Percentiles rank a stretch among this genome's conserved stretches.
Evolutionary conservation across 2,797 vertebrate genomes (phyloP).

Genomic region (Hoplostethus atlanticus): DNA sequence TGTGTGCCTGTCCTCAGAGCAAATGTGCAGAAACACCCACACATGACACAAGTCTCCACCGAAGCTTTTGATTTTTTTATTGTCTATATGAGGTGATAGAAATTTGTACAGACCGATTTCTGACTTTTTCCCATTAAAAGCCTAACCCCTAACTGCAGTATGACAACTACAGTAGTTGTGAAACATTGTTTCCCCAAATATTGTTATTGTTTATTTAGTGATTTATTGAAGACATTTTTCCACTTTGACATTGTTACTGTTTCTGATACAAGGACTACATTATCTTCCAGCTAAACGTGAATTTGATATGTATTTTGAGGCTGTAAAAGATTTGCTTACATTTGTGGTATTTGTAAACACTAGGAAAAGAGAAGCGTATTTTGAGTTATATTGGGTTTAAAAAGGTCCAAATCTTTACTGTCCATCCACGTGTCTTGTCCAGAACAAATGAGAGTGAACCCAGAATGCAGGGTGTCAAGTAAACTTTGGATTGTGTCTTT

Average conservation of each 20-base stretch:
- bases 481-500: slow-evolving; percentile 1
- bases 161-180: background rate
- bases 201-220: background rate
- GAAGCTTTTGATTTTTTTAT: background rate
- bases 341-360: background rate
- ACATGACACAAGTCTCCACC: slow-evolving; percentile 9
- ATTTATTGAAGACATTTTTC: background rate
- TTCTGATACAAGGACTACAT: background rate
- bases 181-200: background rate
- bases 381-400: background rate
- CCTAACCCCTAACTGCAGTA: background rate
- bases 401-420: background rate
- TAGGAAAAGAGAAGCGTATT: background rate
- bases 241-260: background rate
- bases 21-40: slow-evolving; percentile 41
- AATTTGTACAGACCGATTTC: slow-evolving; percentile 14
- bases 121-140: slow-evolving; percentile 1
- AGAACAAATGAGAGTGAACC: background rate
- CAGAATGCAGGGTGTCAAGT: background rate
- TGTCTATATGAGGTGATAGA: slow-evolving; percentile 33
- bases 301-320: background rate
- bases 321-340: background rate
- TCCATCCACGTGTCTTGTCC: background rate
- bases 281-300: background rate
- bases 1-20: slow-evolving; percentile 28